phyloP scores from a whole-genome alignment of 2,888 invertebrate genomes.

The Andrena dorsata region DNA sequence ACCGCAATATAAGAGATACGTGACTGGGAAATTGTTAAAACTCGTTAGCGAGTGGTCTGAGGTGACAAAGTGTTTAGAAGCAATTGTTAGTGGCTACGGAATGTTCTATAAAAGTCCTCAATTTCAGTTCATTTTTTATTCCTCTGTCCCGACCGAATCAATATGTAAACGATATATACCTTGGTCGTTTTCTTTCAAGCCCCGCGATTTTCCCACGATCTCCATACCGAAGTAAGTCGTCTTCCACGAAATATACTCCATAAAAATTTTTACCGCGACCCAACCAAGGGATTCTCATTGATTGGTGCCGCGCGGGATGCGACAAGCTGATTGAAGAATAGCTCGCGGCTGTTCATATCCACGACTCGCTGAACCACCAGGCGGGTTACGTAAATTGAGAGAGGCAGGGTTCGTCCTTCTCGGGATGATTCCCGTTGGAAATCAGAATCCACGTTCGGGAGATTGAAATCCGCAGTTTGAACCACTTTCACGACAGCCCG shows the following conservation, averaged over 20 bases:
- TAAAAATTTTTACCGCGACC: constrained; percentile 32
- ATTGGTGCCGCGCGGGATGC: constrained; percentile 48
- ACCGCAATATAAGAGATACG: too few species aligned
- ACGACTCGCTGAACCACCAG: constrained; percentile 34
- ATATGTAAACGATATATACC: neutral
- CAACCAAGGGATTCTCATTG: constrained; percentile 37
- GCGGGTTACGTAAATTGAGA: constrained; percentile 48
- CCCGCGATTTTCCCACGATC: constrained; percentile 20
- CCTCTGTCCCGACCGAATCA: neutral
- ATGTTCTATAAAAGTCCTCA: neutral
- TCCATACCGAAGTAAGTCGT: constrained; percentile 10
- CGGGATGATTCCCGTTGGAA: constrained; percentile 53
- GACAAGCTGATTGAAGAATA: constrained; percentile 51
- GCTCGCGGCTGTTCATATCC: constrained; percentile 51
- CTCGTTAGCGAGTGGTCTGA: too few species aligned
- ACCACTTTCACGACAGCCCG: constrained; percentile 24
- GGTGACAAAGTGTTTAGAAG: too few species aligned
- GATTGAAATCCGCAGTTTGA: constrained; percentile 50
- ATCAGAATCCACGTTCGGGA: constrained; percentile 41
- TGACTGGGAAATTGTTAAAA: too few species aligned
- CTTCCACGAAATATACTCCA: neutral
- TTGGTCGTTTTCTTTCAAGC: constrained; percentile 7
- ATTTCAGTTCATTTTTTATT: neutral
- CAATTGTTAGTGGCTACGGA: neutral
- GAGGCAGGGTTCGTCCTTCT: constrained; percentile 23